Evolutionary conservation across 2,888 invertebrate genomes (phyloP).

Genomic region (Metopia argyrocephala): DNA sequence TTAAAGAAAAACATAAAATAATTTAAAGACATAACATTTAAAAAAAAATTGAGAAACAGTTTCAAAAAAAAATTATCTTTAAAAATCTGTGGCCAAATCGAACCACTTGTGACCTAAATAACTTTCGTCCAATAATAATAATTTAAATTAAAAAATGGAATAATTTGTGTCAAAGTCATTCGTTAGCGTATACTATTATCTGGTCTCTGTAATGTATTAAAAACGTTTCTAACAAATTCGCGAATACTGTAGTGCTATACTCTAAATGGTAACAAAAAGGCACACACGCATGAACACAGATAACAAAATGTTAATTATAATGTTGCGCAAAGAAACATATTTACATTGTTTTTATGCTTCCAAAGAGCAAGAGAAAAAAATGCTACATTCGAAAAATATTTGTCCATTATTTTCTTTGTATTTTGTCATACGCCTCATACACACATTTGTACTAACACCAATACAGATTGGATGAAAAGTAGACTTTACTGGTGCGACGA

Average conservation of each 20-base stretch:
- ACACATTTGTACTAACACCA: background rate
- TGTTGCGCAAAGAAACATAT: slow-evolving; percentile 40
- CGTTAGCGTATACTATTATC: background rate
- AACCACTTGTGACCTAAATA: too few relatives aligned
- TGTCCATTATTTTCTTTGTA: slow-evolving; percentile 27
- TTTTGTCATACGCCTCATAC: slow-evolving; percentile 8
- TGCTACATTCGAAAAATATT: slow-evolving; percentile 43
- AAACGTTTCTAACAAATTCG: background rate
- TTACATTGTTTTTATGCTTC: slow-evolving; percentile 46
- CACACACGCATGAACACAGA: slow-evolving; percentile 59
- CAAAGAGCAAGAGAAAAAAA: slow-evolving; percentile 25
- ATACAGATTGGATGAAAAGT: slow-evolving; percentile 11
- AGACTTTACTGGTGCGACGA: slow-evolving; percentile 40
- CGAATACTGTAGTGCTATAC: background rate
- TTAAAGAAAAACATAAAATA: too few relatives aligned
- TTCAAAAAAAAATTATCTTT: too few relatives aligned
- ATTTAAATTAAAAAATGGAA: too few relatives aligned
- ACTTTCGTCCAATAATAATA: too few relatives aligned
- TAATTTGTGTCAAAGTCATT: background rate
- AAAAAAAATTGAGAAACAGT: too few relatives aligned
- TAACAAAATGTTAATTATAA: slow-evolving; percentile 72
- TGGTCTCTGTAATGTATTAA: too few relatives aligned
- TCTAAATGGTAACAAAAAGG: slow-evolving; percentile 14
- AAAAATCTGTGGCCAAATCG: too few relatives aligned
- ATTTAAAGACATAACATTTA: too few relatives aligned